Percentiles rank a stretch among this genome's conserved stretches.
phyloP scores from a whole-genome alignment of 2,113 vertebrate genomes.

The Menidia beryllina region DNA sequence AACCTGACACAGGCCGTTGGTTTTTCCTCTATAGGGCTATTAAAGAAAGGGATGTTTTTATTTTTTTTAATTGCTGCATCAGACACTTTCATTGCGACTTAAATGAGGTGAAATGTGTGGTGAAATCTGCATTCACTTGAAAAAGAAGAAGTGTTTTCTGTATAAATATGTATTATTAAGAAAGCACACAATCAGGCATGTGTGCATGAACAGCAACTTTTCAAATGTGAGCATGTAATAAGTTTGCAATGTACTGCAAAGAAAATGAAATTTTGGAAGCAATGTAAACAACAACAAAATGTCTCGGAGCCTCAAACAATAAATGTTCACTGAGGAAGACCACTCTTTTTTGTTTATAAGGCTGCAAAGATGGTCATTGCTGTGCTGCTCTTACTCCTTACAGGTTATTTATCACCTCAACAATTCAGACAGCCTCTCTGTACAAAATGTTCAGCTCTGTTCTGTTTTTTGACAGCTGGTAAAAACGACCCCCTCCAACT shows the following conservation, averaged over 20 bases:
- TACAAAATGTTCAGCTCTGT: background rate
- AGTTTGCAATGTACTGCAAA: background rate
- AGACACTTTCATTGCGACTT: background rate
- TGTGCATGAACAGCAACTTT: conserved; percentile 20
- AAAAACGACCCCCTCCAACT: conserved; percentile 2
- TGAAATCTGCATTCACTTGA: conserved; percentile 20
- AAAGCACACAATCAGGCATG: conserved; percentile 27
- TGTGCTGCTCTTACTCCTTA: conserved; percentile 1
- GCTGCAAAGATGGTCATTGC: background rate
- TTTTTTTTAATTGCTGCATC: background rate
- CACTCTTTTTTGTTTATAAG: background rate
- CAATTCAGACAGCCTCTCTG: background rate
- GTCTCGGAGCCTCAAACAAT: conserved; percentile 17
- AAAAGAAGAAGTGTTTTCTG: background rate
- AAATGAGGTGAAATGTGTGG: conserved; percentile 5
- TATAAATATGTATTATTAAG: conserved; percentile 51
- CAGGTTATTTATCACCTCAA: conserved; percentile 15
- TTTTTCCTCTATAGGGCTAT: background rate
- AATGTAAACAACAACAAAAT: background rate
- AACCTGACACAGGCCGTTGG: background rate
- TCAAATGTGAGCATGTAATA: conserved; percentile 21
- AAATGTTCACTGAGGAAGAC: background rate
- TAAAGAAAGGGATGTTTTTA: background rate
- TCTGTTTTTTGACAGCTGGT: conserved; percentile 8
- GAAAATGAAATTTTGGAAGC: background rate